Conservation (phyloP, 2,113 vertebrate species). For the Aleadryas rufinucha region DNA sequence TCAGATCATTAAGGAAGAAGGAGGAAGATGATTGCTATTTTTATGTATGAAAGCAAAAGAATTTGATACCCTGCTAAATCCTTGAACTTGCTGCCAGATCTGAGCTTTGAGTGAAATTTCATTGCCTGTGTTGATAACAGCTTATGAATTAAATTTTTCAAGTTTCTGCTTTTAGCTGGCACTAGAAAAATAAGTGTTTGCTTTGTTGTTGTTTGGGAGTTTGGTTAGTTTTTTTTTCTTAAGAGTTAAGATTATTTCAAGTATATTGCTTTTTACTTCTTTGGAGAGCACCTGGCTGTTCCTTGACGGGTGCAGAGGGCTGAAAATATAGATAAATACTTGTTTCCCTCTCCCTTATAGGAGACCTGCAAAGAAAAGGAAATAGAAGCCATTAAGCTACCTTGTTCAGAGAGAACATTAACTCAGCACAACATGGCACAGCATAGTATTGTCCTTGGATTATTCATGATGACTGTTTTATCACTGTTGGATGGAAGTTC, state of each 20-base stretch:
- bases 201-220: not conserved
- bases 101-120: not conserved
- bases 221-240: not conserved
- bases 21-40: not conserved
- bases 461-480: slow-evolving; percentile 73
- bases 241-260: not conserved
- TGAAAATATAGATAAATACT: not conserved
- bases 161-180: not conserved
- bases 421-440: slow-evolving; percentile 58
- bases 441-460: slow-evolving; percentile 68
- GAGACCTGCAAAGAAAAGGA: slow-evolving; percentile 51
- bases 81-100: not conserved
- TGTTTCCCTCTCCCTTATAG: not conserved
- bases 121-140: rapidly evolving
- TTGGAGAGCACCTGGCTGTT: not conserved
- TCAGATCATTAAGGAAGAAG: not conserved
- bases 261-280: not conserved
- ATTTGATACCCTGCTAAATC: not conserved
- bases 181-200: not conserved
- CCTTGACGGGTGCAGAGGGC: not conserved
- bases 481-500: slow-evolving; percentile 74
- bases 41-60: not conserved
- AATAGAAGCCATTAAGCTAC: slow-evolving; percentile 8
- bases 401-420: not conserved
- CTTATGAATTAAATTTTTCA: not conserved